Evolutionary conservation across 2,888 invertebrate species (phyloP), one percentile per base, ranked within the genome.

Genomic region (Perithous albicinctus): DNA sequence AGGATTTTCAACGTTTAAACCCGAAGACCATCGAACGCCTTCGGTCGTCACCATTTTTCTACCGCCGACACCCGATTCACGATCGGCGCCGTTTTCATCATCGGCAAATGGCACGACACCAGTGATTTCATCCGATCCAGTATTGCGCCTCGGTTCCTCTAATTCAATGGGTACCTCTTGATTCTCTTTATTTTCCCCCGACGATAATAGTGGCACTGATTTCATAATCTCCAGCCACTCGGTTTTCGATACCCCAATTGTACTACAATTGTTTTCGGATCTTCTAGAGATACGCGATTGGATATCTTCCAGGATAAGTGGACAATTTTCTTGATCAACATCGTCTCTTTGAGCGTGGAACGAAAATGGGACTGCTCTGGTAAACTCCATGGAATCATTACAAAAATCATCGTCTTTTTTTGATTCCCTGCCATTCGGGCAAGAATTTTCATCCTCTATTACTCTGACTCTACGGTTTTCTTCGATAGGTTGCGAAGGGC

Each of bases 1-100:
- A 41, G 43, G 4, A 61, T 38, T 66, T 61, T 61, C 20, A 10
- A 8, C 18, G 8, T 32, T 67, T 5, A 20, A 10, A 5, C 67
- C 54, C 15, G 46, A 64, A 32, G 41, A 48, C 48, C 46, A 43
- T 32, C 43, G 38, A 7, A 84, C 23, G 7, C 41, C 64, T 18
- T 82, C 70, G 18, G 85, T 86, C 0, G 85, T 69, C 29, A 86
- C 83, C 85, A 86, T 86, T 61, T 61, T 43, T 8, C 66, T 35
- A 12, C 12, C 61, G 1, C 15, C 4, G 5, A 46, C 38, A 7
- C 18, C 4, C 26, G 26, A 5, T 56, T 20, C 0, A n/a, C n/a
- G n/a, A n/a, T n/a, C n/a, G n/a, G n/a, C n/a, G n/a, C 0, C 23
- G 2, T 26, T 6, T 10, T 10, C 38, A 15, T 41, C 38, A 1